Evolutionary conservation across 1,140 invertebrate species (phyloP).

Genomic region (Cydia splendana): DNA sequence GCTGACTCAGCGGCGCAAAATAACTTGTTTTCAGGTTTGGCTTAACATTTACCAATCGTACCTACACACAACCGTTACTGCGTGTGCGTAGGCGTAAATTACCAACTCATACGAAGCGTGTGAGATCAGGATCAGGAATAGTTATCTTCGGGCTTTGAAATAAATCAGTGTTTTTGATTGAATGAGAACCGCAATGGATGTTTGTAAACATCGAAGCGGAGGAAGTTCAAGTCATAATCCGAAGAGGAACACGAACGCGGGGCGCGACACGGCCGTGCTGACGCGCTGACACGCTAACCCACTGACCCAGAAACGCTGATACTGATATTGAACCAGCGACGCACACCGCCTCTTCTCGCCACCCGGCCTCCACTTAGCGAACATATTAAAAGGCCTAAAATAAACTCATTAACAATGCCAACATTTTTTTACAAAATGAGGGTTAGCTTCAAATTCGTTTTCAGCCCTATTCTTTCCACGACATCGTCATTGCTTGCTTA

Average conservation of each 20-base stretch:
- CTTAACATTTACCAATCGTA: conserved; percentile 59
- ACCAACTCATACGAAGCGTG: not conserved
- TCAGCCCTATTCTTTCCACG: not conserved
- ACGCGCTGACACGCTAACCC: conserved; percentile 76
- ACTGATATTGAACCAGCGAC: conserved; percentile 78
- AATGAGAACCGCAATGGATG: conserved; percentile 37
- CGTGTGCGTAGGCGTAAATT: conserved; percentile 57
- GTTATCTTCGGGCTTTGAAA: not conserved
- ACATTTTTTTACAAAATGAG: not conserved
- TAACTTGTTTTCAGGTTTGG: conserved; percentile 65
- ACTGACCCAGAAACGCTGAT: conserved; percentile 77
- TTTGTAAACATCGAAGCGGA: conserved; percentile 41
- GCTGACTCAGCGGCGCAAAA: conserved; percentile 60
- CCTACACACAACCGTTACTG: conserved; percentile 61
- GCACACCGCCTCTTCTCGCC: conserved; percentile 67
- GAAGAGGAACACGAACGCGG: conserved; percentile 53
- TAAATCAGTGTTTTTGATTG: not conserved
- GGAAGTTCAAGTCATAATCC: conserved; percentile 70
- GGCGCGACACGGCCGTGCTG: conserved; percentile 62
- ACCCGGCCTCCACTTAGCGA: conserved; percentile 71
- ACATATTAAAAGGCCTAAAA: not conserved
- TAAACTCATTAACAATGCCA: conserved; percentile 7
- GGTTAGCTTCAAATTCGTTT: not conserved
- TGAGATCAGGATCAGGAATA: not conserved
- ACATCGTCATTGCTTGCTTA: too few species aligned